Evolutionary conservation across 2,888 invertebrate genomes (phyloP).

Genomic region (Parasteatoda lunata): DNA sequence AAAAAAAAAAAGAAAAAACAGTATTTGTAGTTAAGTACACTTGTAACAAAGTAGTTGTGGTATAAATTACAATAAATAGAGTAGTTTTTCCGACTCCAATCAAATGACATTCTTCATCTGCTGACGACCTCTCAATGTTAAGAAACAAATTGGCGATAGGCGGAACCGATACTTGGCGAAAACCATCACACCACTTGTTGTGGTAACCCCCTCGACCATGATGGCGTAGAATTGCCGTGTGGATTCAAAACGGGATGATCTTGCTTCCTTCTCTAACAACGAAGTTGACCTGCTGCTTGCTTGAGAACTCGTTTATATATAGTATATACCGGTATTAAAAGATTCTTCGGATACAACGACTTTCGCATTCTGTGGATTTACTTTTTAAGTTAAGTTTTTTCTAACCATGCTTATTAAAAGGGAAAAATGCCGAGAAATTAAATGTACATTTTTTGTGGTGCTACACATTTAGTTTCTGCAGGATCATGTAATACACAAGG

Average conservation of each 20-base stretch:
- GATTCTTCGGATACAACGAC: too few species aligned
- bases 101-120: not conserved
- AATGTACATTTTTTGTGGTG: not conserved
- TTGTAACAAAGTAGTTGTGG: too few species aligned
- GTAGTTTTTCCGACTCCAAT: not conserved
- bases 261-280: not conserved
- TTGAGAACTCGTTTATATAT: too few species aligned
- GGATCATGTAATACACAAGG: not conserved
- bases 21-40: too few species aligned
- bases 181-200: slow-evolving; percentile 13
- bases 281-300: not conserved
- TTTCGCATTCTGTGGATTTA: too few species aligned
- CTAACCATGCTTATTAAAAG: too few species aligned
- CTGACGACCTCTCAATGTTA: not conserved
- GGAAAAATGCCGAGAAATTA: too few species aligned
- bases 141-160: not conserved
- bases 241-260: not conserved
- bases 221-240: slow-evolving; percentile 40
- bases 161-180: slow-evolving; percentile 32
- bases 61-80: too few species aligned
- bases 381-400: too few species aligned
- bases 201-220: slow-evolving; percentile 44
- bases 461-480: not conserved
- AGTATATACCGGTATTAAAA: too few species aligned
- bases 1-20: too few species aligned